A percentile compares a stretch with the other conserved stretches of the same genome.
These are phyloP conservation scores for Magallana angulata DNA, from an alignment of 1,140 invertebrate species.

Conservation along the genomic window DNA sequence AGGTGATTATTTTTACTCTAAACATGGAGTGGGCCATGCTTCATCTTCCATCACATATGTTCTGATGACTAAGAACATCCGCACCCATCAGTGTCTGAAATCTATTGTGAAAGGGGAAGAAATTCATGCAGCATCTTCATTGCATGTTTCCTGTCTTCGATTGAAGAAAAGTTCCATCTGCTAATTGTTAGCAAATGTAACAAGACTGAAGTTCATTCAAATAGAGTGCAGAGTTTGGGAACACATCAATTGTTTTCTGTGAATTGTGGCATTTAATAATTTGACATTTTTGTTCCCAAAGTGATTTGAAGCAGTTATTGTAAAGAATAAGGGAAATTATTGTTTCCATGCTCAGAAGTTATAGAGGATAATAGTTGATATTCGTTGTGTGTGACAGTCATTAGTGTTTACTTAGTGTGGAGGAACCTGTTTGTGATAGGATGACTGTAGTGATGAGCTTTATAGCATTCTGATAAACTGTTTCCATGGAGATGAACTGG, in stretches of 20 bases:
- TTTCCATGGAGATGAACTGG: constrained; percentile 14
- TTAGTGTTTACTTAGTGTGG: too few relatives aligned
- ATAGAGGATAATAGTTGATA: too few relatives aligned
- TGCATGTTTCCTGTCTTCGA: background rate
- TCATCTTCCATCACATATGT: constrained; percentile 28
- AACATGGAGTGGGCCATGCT: background rate
- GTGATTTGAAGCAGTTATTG: too few relatives aligned
- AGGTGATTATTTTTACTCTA: constrained; percentile 20
- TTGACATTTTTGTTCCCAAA: too few relatives aligned
- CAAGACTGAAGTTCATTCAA: background rate
- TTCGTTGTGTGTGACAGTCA: too few relatives aligned
- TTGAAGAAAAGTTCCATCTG: constrained; percentile 7
- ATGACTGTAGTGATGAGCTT: constrained; percentile 1
- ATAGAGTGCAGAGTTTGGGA: too few relatives aligned
- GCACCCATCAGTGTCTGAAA: constrained; percentile 6
- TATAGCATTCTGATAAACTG: background rate
- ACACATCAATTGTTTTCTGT: too few relatives aligned
- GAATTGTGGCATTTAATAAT: too few relatives aligned
- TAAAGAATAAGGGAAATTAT: too few relatives aligned
- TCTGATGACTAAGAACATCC: constrained; percentile 18
- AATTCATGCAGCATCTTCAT: background rate
- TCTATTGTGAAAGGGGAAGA: background rate
- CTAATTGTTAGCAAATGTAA: background rate
- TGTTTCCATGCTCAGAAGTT: too few relatives aligned
- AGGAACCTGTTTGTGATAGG: background rate